Percentiles rank a stretch among this genome's conserved stretches.
phyloP scores from a whole-genome alignment of 2,113 vertebrate species.

The Mobula birostris region DNA sequence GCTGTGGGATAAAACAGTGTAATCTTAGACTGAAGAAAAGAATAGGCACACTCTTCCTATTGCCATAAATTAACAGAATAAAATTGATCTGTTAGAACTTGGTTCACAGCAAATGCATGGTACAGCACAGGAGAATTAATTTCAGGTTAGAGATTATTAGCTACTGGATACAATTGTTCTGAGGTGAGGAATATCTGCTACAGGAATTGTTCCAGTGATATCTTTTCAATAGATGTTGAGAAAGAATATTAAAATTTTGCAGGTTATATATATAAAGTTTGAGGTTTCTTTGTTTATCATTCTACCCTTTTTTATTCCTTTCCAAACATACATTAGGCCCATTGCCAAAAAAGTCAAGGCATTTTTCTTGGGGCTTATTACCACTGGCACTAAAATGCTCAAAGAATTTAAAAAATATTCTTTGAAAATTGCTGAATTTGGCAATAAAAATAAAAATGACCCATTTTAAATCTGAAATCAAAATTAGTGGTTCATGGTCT shows the following conservation, averaged over 20 bases:
- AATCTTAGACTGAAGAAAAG: not conserved
- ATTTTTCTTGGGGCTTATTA: slow-evolving; percentile 29
- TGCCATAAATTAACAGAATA: not conserved
- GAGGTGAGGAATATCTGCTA: not conserved
- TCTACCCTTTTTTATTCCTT: not conserved
- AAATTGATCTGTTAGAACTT: slow-evolving; percentile 12
- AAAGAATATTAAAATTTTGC: not conserved
- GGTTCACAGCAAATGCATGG: not conserved
- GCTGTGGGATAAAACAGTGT: not conserved
- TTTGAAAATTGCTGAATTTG: slow-evolving; percentile 25
- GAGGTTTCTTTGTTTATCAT: not conserved
- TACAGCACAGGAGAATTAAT: too few species aligned
- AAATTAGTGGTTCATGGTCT: slow-evolving; percentile 15
- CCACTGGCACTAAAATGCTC: slow-evolving; percentile 24
- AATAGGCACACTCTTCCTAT: not conserved
- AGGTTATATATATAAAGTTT: not conserved
- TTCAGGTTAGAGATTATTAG: not conserved
- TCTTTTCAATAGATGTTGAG: not conserved
- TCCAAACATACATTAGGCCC: slow-evolving; percentile 12
- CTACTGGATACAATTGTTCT: not conserved
- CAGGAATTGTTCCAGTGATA: not conserved
- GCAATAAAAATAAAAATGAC: not conserved
- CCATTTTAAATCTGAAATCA: slow-evolving; percentile 2
- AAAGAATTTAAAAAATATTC: slow-evolving; percentile 27
- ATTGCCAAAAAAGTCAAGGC: slow-evolving; percentile 25